Evolutionary conservation across 2,797 vertebrate genomes (phyloP).

Genomic region (Botia almorhae): DNA sequence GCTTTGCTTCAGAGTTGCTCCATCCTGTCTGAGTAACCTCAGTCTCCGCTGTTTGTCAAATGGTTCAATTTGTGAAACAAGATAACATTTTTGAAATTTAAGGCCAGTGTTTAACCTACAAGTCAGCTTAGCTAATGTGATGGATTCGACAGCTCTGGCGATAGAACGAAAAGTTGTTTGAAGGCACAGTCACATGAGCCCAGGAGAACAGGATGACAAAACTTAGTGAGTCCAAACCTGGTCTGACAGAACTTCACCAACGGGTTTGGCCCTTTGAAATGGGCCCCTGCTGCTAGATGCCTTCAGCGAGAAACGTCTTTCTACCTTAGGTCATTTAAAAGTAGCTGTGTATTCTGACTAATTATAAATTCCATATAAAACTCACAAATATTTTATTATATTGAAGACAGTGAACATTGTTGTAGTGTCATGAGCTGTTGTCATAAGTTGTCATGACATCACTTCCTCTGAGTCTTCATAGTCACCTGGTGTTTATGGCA

Average conservation of each 20-base stretch:
- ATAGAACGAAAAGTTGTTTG: slow-evolving; percentile 29
- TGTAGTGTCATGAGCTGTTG: too few species aligned
- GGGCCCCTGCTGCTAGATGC: too few species aligned
- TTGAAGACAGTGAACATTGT: not conserved
- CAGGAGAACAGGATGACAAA: not conserved
- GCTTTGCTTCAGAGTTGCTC: slow-evolving; percentile 13
- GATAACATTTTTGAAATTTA: too few species aligned
- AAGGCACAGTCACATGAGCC: slow-evolving; percentile 26
- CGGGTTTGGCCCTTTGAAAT: not conserved
- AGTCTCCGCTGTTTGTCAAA: slow-evolving; percentile 25
- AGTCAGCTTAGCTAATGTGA: slow-evolving; percentile 46
- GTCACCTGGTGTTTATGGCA: too few species aligned
- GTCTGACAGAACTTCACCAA: not conserved
- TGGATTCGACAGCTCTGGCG: slow-evolving; percentile 31
- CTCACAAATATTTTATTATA: not conserved
- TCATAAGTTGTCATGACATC: too few species aligned
- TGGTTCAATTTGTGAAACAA: not conserved
- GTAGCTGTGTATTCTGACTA: not conserved
- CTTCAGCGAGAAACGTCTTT: not conserved
- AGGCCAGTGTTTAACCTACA: slow-evolving; percentile 33
- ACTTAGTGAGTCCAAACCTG: not conserved
- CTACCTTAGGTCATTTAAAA: not conserved
- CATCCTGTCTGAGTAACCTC: slow-evolving; percentile 35
- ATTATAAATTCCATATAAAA: not conserved
- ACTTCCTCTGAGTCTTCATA: too few species aligned